phyloP scores from a whole-genome alignment of 2,797 vertebrate species.

The Leptatherina wallacei region DNA sequence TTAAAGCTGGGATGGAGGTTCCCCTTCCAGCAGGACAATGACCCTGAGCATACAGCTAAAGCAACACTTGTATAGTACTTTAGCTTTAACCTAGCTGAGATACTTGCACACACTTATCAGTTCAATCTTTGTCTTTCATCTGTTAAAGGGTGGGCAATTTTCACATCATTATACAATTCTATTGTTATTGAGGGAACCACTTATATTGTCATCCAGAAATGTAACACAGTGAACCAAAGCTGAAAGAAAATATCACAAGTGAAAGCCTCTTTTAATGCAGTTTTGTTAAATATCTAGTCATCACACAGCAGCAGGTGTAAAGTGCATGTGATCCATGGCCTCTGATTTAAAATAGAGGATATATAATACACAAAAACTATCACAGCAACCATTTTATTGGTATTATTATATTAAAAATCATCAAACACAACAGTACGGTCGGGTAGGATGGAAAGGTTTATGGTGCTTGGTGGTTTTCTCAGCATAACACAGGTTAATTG shows the following conservation, averaged over 20 bases:
- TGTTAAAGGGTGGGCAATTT: background rate
- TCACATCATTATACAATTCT: background rate
- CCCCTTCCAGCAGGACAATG: too few species aligned
- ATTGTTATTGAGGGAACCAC: background rate
- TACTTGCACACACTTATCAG: background rate
- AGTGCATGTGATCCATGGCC: background rate
- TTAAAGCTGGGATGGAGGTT: too few species aligned
- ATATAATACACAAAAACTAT: background rate
- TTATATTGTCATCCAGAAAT: background rate
- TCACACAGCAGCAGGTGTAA: background rate
- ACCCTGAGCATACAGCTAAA: too few species aligned
- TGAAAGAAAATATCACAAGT: background rate
- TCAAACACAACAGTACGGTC: background rate
- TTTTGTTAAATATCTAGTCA: conserved; percentile 1
- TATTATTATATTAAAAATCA: background rate
- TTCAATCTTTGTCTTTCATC: background rate
- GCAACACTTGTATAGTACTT: background rate
- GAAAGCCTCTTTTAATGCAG: background rate
- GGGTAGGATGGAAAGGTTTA: background rate
- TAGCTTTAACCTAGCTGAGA: background rate
- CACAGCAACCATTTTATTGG: background rate
- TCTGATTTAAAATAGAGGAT: background rate
- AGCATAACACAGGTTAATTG: background rate
- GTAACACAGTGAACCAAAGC: background rate
- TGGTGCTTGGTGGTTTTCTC: background rate